Conservation (phyloP, 2,888 invertebrate species). For the Noctua comes region DNA sequence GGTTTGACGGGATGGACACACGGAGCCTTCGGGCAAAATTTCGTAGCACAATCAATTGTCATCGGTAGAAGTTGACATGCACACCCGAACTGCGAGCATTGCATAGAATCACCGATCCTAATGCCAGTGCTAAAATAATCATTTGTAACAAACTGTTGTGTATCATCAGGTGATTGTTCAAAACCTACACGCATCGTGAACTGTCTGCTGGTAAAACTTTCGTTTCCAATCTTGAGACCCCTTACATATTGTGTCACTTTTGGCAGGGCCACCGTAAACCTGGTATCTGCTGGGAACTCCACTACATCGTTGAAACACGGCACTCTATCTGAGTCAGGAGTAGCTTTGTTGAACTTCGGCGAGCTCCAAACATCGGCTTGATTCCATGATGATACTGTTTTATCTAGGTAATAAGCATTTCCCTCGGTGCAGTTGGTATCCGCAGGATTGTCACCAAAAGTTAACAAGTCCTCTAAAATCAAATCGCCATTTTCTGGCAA, state of each 20-base stretch:
- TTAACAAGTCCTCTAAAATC: constrained; percentile 77
- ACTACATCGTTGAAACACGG: constrained; percentile 87
- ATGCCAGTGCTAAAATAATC: constrained; percentile 68
- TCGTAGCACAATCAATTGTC: constrained; percentile 78
- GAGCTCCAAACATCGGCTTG: constrained; percentile 86
- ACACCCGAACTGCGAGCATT: constrained; percentile 78
- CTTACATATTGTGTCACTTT: constrained; percentile 72
- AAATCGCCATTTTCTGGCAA: constrained; percentile 85
- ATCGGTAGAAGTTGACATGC: constrained; percentile 77
- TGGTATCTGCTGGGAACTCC: constrained; percentile 77
- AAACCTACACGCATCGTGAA: constrained; percentile 56
- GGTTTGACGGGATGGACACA: constrained; percentile 83
- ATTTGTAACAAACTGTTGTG: constrained; percentile 75
- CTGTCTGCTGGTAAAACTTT: constrained; percentile 55
- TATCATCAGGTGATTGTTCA: constrained; percentile 55
- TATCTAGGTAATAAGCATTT: constrained; percentile 79
- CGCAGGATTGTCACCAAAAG: constrained; percentile 73
- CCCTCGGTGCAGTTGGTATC: constrained; percentile 77
- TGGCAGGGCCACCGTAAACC: constrained; percentile 78
- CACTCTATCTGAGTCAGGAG: constrained; percentile 86
- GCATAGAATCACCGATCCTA: constrained; percentile 57
- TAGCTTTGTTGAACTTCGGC: constrained; percentile 83
- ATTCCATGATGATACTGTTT: constrained; percentile 78
- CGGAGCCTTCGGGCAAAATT: constrained; percentile 78
- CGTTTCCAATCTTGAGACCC: constrained; percentile 70